A percentile compares a stretch with the other conserved stretches of the same genome.
phyloP scores from a whole-genome alignment of 30 jellyfish, hydroid and myxozoan genomes.

The Aurelia coerulea region DNA sequence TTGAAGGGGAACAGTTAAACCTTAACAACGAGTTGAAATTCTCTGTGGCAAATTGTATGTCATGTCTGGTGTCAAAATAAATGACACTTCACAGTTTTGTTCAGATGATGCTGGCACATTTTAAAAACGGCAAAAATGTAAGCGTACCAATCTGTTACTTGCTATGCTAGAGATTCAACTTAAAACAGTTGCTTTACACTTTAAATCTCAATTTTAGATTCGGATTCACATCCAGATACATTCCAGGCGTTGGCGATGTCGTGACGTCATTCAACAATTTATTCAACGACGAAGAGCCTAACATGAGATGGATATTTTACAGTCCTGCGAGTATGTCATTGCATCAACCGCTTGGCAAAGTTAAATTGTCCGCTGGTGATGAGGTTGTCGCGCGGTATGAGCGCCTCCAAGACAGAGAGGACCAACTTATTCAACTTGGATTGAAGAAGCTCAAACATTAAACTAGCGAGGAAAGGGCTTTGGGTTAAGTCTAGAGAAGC shows the following conservation, averaged over 20 bases:
- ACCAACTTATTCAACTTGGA: slow-evolving; percentile 70
- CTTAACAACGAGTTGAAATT: no score
- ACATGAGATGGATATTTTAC: slow-evolving; percentile 70
- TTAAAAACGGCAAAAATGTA: no score
- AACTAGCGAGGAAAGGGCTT: no score
- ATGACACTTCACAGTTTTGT: no score
- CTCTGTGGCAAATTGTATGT: no score
- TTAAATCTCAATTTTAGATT: slow-evolving; percentile 9
- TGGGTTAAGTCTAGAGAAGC: no score
- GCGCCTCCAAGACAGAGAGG: slow-evolving; percentile 62
- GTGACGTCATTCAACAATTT: slow-evolving; percentile 62
- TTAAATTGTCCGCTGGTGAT: slow-evolving; percentile 62
- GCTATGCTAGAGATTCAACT: no score
- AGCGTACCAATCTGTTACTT: no score
- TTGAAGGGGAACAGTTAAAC: no score
- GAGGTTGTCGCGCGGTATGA: slow-evolving; percentile 81
- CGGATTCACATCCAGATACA: slow-evolving; percentile 42
- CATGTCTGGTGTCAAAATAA: no score
- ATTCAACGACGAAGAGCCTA: slow-evolving; percentile 75
- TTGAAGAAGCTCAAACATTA: not conserved
- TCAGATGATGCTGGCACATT: no score
- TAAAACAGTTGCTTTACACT: no score
- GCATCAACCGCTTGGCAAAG: slow-evolving; percentile 43
- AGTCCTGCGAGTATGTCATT: slow-evolving; percentile 61
- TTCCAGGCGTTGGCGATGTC: slow-evolving; percentile 73